Base-by-base conservation (phyloP, 2,888 invertebrate genomes). In the Scaptomyza cyrtandrae region DNA sequence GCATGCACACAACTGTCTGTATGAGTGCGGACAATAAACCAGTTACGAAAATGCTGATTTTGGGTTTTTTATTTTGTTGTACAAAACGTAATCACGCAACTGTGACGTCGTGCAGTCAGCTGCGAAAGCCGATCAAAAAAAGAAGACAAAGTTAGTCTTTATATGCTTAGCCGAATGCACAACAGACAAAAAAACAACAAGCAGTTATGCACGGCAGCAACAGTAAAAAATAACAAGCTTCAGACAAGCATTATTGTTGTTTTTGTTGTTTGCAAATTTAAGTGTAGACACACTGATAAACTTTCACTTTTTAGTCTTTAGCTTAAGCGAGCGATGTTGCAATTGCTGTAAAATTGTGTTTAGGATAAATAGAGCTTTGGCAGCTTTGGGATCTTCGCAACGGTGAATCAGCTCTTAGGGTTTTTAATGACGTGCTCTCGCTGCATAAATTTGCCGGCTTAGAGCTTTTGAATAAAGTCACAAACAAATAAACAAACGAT, bases 41-140 rank as follows among this genome's bases (percentile, higher is more conserved):
- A 65, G 88, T 83, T 83, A 61, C 50, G 39, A 65, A 85, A 70
- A 85, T 85, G 80, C 61, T 69, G 70, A 82, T 78, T 71, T 77
- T 78, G 71, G 70, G 70, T 57, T 80, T 81, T 77, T 79, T 76
- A 58, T 55, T 49, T 44, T 33, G 54, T 60, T 52, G 62, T 55
- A 71, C 69, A 71, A 71, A 74, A 50, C 48, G 59, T 60, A 78
- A 63, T 78, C 78, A 76, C 78, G 76, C 73, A 78, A 71, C 75
- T 71, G 63, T 81, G 81, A 79, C 79, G 78, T 86, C 80, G 73
- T 37, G 39, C 58, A 65, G 73, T 75, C 66, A 63, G 66, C 65
- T 71, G 75, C 52, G 58, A 70, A 78, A 69, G 62, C 54, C 52
- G 35, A 46, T n/a, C 13, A 37, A 46, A 62, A 44, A 49, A 29